Percentiles rank a stretch among this genome's conserved stretches.
Evolutionary conservation across 1,140 invertebrate species (phyloP).

Genomic region (Sinella curviseta): DNA sequence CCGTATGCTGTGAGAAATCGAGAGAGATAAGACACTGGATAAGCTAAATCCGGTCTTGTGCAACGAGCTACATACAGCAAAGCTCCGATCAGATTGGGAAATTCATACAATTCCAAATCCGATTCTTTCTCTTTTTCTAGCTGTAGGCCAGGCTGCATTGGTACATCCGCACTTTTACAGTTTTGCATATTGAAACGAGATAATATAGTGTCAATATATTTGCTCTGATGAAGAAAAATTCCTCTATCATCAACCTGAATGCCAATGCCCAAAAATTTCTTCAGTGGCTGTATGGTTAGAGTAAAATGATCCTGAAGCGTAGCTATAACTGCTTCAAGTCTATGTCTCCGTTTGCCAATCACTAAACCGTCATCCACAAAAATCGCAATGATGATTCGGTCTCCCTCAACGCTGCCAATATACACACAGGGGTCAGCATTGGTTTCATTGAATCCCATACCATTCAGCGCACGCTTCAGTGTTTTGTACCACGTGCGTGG

Average conservation of each 20-base stretch:
- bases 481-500: slow-evolving; percentile 52
- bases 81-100: slow-evolving; percentile 35
- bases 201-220: slow-evolving; percentile 52
- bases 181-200: slow-evolving; percentile 51
- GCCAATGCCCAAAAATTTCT: slow-evolving; percentile 52
- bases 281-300: slow-evolving; percentile 36
- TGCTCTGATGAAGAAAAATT: slow-evolving; percentile 34
- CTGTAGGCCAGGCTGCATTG: slow-evolving; percentile 27
- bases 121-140: slow-evolving; percentile 29
- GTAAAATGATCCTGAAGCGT: slow-evolving; percentile 49
- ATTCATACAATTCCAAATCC: slow-evolving; percentile 34
- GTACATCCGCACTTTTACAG: slow-evolving; percentile 49
- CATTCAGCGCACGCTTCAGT: slow-evolving; percentile 39
- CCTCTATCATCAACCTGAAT: slow-evolving; percentile 40
- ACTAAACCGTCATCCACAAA: slow-evolving; percentile 56
- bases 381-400: neutral
- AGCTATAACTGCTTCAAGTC: slow-evolving; percentile 42
- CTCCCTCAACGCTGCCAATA: neutral
- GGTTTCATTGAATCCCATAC: slow-evolving; percentile 45
- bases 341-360: slow-evolving; percentile 33
- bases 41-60: slow-evolving; percentile 49
- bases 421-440: slow-evolving; percentile 50
- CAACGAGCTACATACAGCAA: slow-evolving; percentile 35
- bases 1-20: slow-evolving; percentile 26
- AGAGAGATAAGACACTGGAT: slow-evolving; percentile 52